A percentile compares a stretch with the other conserved stretches of the same genome.
These are phyloP conservation scores for Conchocele bisecta DNA, from an alignment of 2,888 invertebrate species.

Conservation along the genomic window DNA sequence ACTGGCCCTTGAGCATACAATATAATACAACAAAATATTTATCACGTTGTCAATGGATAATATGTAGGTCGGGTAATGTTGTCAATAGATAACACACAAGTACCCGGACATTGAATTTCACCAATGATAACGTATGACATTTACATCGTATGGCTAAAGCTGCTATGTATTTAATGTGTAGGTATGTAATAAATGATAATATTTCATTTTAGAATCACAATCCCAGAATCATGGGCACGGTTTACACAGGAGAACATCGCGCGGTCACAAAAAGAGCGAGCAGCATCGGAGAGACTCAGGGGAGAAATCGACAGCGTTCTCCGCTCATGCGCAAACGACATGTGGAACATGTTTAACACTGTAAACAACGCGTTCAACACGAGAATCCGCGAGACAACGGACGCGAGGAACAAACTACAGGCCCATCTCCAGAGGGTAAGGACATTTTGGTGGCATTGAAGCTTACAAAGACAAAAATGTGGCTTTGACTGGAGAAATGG, in stretches of 20 bases:
- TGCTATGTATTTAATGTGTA: too few species aligned
- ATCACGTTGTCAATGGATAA: too few species aligned
- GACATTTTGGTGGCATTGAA: too few species aligned
- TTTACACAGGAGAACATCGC: slow-evolving; percentile 83
- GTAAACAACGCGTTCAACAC: slow-evolving; percentile 82
- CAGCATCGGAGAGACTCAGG: slow-evolving; percentile 80
- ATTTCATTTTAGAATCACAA: slow-evolving; percentile 87
- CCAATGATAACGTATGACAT: too few species aligned
- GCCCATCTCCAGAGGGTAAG: slow-evolving; percentile 81
- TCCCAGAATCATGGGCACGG: slow-evolving; percentile 83
- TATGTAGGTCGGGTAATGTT: too few species aligned
- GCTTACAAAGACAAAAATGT: too few species aligned
- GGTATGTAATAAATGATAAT: neutral
- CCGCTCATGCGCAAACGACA: slow-evolving; percentile 81
- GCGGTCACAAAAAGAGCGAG: slow-evolving; percentile 81
- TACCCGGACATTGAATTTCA: too few species aligned
- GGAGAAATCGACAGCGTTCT: slow-evolving; percentile 81
- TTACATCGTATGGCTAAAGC: too few species aligned
- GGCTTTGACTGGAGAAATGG: too few species aligned
- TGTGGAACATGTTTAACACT: slow-evolving; percentile 83
- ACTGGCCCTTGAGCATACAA: too few species aligned
- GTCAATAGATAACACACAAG: too few species aligned
- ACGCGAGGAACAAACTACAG: slow-evolving; percentile 82
- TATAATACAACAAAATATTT: too few species aligned
- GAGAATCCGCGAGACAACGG: slow-evolving; percentile 80